A percentile compares a stretch with the other conserved stretches of the same genome.
Evolutionary conservation across 2,113 vertebrate genomes (phyloP).

Genomic region (Oxyruncus cristatus): DNA sequence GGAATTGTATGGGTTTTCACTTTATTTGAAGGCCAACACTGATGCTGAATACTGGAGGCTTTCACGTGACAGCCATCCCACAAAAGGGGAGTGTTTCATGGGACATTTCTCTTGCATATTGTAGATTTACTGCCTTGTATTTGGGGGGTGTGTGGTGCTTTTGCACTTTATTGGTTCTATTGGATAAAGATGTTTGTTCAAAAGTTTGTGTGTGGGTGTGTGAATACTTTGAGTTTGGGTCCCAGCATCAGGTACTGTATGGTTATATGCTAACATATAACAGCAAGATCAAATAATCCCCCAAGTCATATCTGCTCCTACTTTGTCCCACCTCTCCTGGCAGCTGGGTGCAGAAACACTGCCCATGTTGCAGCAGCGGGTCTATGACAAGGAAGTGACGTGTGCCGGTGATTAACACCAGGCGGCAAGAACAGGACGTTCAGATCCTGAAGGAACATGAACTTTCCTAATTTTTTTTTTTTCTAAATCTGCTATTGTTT

Average conservation of each 20-base stretch:
- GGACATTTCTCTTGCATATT: background rate
- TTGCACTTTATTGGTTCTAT: fast-evolving
- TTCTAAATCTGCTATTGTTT: background rate
- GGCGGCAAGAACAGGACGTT: conserved; percentile 38
- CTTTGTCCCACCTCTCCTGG: background rate
- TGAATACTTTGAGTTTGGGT: background rate
- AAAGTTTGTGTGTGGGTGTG: background rate
- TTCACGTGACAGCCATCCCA: background rate
- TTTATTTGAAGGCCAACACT: background rate
- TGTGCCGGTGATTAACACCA: fast-evolving
- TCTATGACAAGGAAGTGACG: background rate
- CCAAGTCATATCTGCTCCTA: background rate
- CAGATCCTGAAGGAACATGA: background rate
- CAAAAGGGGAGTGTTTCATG: background rate
- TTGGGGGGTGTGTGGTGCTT: background rate
- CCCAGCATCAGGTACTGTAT: fast-evolving
- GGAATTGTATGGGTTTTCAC: background rate
- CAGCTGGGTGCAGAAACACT: background rate
- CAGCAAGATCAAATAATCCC: background rate
- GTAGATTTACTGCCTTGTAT: background rate
- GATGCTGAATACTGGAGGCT: fast-evolving
- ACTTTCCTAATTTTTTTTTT: background rate
- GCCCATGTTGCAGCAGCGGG: fast-evolving
- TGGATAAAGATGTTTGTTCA: background rate
- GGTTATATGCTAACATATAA: background rate